A percentile compares a stretch with the other conserved stretches of the same genome.
Evolutionary conservation across 2,888 invertebrate genomes (phyloP).

Genomic region (Stenchaetothrips biformis): DNA sequence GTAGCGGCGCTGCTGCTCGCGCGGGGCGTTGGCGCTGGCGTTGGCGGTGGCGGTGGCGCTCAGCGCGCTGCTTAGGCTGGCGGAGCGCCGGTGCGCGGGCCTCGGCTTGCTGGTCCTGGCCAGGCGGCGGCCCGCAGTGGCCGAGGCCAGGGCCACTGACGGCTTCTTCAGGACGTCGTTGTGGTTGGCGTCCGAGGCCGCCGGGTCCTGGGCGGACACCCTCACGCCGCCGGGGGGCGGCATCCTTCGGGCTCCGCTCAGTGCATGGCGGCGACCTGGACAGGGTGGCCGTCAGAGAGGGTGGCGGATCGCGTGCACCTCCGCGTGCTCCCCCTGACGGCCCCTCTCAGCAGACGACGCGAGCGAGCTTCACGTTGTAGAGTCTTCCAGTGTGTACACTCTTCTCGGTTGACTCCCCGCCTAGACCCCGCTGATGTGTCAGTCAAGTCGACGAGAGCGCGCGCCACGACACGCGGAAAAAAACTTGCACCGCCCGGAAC

Average conservation of each 20-base stretch:
- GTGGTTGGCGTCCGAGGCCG: neutral
- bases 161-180: constrained; percentile 8
- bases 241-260: neutral
- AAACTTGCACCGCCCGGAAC: no score
- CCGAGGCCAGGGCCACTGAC: neutral
- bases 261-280: neutral
- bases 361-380: no score
- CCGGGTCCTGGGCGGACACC: neutral
- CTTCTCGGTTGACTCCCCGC: no score
- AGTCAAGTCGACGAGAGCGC: no score
- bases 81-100: constrained; percentile 14
- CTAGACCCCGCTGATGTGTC: no score
- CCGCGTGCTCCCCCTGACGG: neutral
- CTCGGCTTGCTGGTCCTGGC: neutral
- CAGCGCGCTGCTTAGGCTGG: constrained; percentile 8
- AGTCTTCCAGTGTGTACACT: no score
- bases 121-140: neutral
- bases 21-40: constrained; percentile 47
- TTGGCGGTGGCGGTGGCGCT: constrained; percentile 43
- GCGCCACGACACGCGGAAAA: no score
- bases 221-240: neutral
- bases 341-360: neutral
- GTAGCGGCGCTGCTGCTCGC: constrained; percentile 50
- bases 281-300: neutral
- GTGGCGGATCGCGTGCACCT: no score